Evolutionary conservation across 2,797 vertebrate species (phyloP), one percentile per base, ranked within the genome.

Genomic region (Masticophis lateralis): DNA sequence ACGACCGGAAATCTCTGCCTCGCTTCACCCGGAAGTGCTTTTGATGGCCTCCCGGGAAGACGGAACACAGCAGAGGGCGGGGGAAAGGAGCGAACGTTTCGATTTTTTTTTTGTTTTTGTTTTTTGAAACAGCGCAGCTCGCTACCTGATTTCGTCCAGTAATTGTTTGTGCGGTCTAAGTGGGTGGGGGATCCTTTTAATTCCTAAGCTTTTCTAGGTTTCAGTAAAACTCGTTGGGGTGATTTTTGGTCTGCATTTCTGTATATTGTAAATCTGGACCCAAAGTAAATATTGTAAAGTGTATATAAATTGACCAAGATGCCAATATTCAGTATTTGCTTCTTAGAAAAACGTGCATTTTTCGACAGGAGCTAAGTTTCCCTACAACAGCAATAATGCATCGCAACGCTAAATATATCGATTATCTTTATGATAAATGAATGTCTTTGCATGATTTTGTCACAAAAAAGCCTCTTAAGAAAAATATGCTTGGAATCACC

Each of bases 61-160:
- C 5, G 51, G 9, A 55, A 25, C 1, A 0, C 25, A 28, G 32
- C 3, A 1, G 43, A 2, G 9, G 1, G 16, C 5, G 12, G 7
- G 7, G 79, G 6, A n/a, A n/a, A 2, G 13, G 28, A 32, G 2
- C 63, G 28, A 7, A 14, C 63, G 5, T 32, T 12, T 47, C 57
- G 4, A 4, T 57, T 16, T 87, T 5, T 16, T 9, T 53, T 53
- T 53, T 10, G 7, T 51, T 51, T 51, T 51, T 51, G 47, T 51
- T 51, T 51, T 51, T 51, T 5, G 14, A 13, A 4, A 0, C 7
- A 5, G 43, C 4, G 27, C 32, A 32, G 18, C n/a, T 22, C 22
- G 22, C 13, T 25, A 14, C 0, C 3, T 55, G 5, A 32, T 7
- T 28, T 25, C 1, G 5, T 13, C 7, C 22, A 8, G 0, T 16